Conservation (phyloP, 2,888 invertebrate species). For the Pardosa pseudoannulata region DNA sequence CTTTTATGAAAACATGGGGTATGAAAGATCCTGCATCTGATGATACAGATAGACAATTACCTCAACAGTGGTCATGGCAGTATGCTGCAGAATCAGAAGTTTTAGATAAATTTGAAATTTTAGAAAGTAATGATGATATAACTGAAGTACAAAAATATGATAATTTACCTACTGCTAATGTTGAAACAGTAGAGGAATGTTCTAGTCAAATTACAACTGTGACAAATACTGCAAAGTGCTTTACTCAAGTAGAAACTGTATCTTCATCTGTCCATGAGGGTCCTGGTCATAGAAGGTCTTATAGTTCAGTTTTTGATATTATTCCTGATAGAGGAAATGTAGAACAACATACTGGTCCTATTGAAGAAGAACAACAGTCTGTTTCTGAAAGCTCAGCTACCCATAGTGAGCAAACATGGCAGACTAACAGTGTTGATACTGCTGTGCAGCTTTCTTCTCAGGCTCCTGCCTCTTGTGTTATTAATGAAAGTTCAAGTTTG, state of each 20-base stretch:
- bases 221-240: neutral
- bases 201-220: slow-evolving; percentile 16
- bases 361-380: slow-evolving; percentile 74
- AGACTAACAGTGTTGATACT: slow-evolving; percentile 74
- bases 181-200: neutral
- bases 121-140: slow-evolving; percentile 17
- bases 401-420: slow-evolving; percentile 74
- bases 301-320: slow-evolving; percentile 59
- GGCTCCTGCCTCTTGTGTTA: slow-evolving; percentile 23
- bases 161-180: slow-evolving; percentile 9
- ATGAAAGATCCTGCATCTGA: slow-evolving; percentile 57
- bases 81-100: slow-evolving; percentile 58
- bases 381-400: slow-evolving; percentile 73
- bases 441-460: slow-evolving; percentile 69
- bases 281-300: slow-evolving; percentile 47
- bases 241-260: slow-evolving; percentile 28
- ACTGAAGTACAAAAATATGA: neutral
- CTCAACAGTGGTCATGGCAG: slow-evolving; percentile 64
- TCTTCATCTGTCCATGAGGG: slow-evolving; percentile 22
- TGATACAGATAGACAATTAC: slow-evolving; percentile 61
- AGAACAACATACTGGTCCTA: slow-evolving; percentile 26
- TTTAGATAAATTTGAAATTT: slow-evolving; percentile 46
- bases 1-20: slow-evolving; percentile 73
- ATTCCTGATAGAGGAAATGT: slow-evolving; percentile 37
- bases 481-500: slow-evolving; percentile 30